Percentiles rank a stretch among this genome's conserved stretches.
Evolutionary conservation across 2,888 invertebrate species (phyloP).

Genomic region (Cephus spinipes): DNA sequence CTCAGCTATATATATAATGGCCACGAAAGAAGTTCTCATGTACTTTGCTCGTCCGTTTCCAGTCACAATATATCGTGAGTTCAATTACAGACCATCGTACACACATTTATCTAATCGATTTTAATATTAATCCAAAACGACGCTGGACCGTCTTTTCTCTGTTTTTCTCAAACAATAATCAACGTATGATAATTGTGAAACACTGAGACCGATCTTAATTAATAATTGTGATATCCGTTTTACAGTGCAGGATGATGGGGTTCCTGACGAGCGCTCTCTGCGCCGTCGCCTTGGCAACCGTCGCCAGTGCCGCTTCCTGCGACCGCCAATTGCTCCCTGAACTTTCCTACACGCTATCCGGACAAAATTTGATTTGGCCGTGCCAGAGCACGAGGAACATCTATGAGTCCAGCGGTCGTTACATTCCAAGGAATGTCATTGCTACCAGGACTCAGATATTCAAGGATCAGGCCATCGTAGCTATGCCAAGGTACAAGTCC

Average conservation of each 20-base stretch:
- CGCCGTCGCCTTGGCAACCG: slow-evolving; percentile 19
- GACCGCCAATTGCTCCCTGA: slow-evolving; percentile 53
- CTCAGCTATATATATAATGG: slow-evolving; percentile 32
- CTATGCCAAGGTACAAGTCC: slow-evolving; percentile 72
- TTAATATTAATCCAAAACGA: not conserved
- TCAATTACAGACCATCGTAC: not conserved
- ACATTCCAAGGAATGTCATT: slow-evolving; percentile 71
- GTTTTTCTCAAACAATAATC: not conserved
- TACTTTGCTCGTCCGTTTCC: slow-evolving; percentile 20
- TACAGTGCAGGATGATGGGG: slow-evolving; percentile 39
- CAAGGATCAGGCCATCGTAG: slow-evolving; percentile 70
- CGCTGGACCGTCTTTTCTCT: not conserved
- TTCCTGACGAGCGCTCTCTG: slow-evolving; percentile 33
- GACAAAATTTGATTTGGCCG: slow-evolving; percentile 65
- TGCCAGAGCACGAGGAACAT: slow-evolving; percentile 69
- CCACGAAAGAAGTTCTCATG: slow-evolving; percentile 15
- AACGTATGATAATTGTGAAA: not conserved
- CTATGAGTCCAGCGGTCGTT: slow-evolving; percentile 71
- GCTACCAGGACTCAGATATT: slow-evolving; percentile 72
- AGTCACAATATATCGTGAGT: slow-evolving; percentile 19
- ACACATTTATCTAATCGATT: not conserved
- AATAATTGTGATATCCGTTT: not conserved
- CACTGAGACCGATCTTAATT: not conserved
- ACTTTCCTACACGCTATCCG: slow-evolving; percentile 43
- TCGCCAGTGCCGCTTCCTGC: slow-evolving; percentile 30